A percentile compares a stretch with the other conserved stretches of the same genome.
Conservation (phyloP, 2,797 vertebrate species). For the Chaenodraco wilsoni region DNA sequence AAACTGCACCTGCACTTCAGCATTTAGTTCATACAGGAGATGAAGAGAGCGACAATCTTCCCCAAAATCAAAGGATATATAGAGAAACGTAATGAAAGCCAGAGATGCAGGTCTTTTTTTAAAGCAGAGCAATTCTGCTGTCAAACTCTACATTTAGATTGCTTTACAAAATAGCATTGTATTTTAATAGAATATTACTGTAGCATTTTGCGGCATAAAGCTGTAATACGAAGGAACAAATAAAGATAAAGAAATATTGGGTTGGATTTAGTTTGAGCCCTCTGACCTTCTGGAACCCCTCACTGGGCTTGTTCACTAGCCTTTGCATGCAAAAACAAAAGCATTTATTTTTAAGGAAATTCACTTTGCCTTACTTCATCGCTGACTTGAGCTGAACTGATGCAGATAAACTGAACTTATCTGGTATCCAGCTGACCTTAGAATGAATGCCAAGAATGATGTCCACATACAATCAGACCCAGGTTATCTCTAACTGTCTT, state of each 20-base stretch:
- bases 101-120: neutral
- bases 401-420: slow-evolving; percentile 16
- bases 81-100: neutral
- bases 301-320: neutral
- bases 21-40: neutral
- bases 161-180: neutral
- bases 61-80: neutral
- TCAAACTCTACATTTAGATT: neutral
- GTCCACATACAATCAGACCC: slow-evolving; percentile 28
- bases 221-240: neutral
- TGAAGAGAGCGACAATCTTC: neutral
- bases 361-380: neutral
- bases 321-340: slow-evolving; percentile 12
- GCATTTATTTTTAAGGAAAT: neutral
- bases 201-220: neutral
- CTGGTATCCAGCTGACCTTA: slow-evolving; percentile 22
- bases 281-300: neutral
- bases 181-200: neutral
- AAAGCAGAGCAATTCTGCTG: neutral
- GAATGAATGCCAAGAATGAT: slow-evolving; percentile 23
- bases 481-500: slow-evolving; percentile 35
- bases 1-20: neutral
- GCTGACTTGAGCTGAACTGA: slow-evolving; percentile 1
- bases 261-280: neutral
- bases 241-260: neutral